Conservation (phyloP, 2,888 invertebrate species). For the Trichopria drosophilae region DNA sequence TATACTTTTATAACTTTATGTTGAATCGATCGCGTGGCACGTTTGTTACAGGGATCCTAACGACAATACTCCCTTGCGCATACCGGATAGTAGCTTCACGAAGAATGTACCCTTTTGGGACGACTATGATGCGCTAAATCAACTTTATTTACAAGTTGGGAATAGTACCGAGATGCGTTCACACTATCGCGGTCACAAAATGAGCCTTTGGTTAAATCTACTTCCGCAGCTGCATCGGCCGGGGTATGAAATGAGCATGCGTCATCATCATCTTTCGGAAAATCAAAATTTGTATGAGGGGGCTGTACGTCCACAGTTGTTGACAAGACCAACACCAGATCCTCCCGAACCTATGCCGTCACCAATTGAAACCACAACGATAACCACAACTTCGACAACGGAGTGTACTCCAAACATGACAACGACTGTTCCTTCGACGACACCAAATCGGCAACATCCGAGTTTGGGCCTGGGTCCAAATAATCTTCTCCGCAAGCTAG, state of each 20-base stretch:
- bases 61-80: slow-evolving; percentile 57
- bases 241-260: slow-evolving; percentile 82
- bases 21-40: too few species aligned
- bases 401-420: slow-evolving; percentile 74
- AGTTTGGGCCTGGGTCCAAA: slow-evolving; percentile 66
- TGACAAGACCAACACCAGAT: slow-evolving; percentile 66
- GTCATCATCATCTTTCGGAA: slow-evolving; percentile 85
- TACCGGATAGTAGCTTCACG: slow-evolving; percentile 49
- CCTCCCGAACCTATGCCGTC: slow-evolving; percentile 60
- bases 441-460: slow-evolving; percentile 37
- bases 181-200: slow-evolving; percentile 92
- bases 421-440: slow-evolving; percentile 41
- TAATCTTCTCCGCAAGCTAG: slow-evolving; percentile 73
- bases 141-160: slow-evolving; percentile 74
- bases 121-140: slow-evolving; percentile 87
- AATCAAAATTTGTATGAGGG: slow-evolving; percentile 62
- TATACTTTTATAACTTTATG: too few species aligned
- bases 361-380: slow-evolving; percentile 59
- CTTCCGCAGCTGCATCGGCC: slow-evolving; percentile 88
- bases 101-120: slow-evolving; percentile 80
- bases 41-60: slow-evolving; percentile 71
- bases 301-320: slow-evolving; percentile 74
- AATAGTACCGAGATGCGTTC: slow-evolving; percentile 73
- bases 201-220: slow-evolving; percentile 89
- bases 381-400: slow-evolving; percentile 63